Base-by-base conservation (phyloP, 2,797 vertebrate genomes). In the Glossophaga mutica region DNA sequence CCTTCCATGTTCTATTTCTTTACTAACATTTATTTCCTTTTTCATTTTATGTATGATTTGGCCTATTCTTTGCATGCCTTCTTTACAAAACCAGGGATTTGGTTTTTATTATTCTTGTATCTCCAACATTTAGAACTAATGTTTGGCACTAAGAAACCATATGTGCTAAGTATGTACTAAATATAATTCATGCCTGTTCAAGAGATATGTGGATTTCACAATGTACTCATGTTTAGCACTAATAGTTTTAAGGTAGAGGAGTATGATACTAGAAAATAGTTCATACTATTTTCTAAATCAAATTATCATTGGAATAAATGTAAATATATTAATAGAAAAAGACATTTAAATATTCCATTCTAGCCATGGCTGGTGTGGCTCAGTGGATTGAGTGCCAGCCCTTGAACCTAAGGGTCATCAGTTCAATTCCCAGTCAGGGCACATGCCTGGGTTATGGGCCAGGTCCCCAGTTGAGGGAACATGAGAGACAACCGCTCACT, bases 281-380 rank as follows among this genome's bases (percentile, higher is more conserved):
- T 52, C 57, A 55, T 71, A 29, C 4, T 39, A 3, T 95, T 84
- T 85, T 70, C 22, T 62, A 42, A 57, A 92, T 87, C 9, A 76
- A 87, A 70, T 65, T 87, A 15, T 42, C 19, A 52, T 6, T 88
- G 21, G 6, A 55, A 57, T 57, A 83, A 50, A 70, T 70, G 8
- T 79, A 82, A 42, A 46, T 73, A 24, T 15, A 19, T 37, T 84
- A 1, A 79, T 22, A 77, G 9, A 62, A 86, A 59, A 86, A 59
- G 11, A n/a, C 29, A 67, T 74, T 87, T 73, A n/a, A 65, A 82
- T 15, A 62, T 62, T 62, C 32, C 1, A 73, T 87, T 81, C 10
- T 15, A 92, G 59, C 26, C 59, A 26, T 62, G 26, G 59, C 5
- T 62, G 59, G 11, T 62, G 24, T 57, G 29, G 59, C 29, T 62